Conservation (phyloP, 37 sponge, comb jelly and placozoan species). For the Spongia lamella region DNA sequence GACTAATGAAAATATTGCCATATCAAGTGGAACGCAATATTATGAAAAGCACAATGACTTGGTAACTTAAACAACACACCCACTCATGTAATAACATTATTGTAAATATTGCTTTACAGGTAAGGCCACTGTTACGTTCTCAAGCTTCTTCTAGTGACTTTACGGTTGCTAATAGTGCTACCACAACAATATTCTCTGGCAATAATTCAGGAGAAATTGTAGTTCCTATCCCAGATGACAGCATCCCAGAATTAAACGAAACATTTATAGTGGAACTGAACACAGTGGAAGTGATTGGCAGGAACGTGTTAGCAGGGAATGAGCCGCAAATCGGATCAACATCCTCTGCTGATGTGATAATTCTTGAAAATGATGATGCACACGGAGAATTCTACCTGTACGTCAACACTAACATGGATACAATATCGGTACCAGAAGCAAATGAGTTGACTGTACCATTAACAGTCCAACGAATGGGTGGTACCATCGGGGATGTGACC, state of each 20-base stretch:
- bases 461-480: slow-evolving; percentile 64
- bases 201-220: slow-evolving; percentile 18
- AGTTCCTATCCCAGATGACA: slow-evolving; percentile 59
- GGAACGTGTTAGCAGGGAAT: not conserved
- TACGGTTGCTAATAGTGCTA: slow-evolving; percentile 4
- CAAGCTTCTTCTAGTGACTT: slow-evolving; percentile 62
- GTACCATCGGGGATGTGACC: slow-evolving; percentile 57
- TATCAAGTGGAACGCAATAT: slow-evolving; percentile 16
- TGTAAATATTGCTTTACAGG: slow-evolving; percentile 27
- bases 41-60: slow-evolving; percentile 51
- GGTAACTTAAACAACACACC: slow-evolving; percentile 14
- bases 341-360: slow-evolving; percentile 29
- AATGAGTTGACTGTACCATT: slow-evolving; percentile 63
- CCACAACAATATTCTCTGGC: slow-evolving; percentile 53
- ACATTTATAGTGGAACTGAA: slow-evolving; percentile 46
- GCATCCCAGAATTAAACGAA: slow-evolving; percentile 77
- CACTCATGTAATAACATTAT: not conserved
- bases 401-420: slow-evolving; percentile 1
- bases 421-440: slow-evolving; percentile 24
- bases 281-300: slow-evolving; percentile 45
- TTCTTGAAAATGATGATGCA: slow-evolving; percentile 77
- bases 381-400: slow-evolving; percentile 48
- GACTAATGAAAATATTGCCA: not conserved
- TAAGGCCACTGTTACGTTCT: slow-evolving; percentile 28
- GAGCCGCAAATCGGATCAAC: slow-evolving; percentile 43